A percentile compares a stretch with the other conserved stretches of the same genome.
phyloP scores from a whole-genome alignment of 2,888 invertebrate genomes.

The Drosophila kokeensis region DNA sequence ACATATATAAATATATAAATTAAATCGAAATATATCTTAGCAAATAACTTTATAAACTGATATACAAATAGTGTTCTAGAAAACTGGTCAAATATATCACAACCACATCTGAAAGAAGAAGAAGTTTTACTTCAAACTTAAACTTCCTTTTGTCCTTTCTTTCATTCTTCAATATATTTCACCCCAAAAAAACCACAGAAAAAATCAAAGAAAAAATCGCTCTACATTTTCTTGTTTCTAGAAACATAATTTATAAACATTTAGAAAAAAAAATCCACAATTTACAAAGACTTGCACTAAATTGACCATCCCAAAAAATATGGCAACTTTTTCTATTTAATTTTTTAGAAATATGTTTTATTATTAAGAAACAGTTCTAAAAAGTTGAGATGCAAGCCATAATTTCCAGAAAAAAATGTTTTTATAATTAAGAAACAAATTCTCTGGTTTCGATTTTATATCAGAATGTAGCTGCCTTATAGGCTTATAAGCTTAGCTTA shows the following conservation, averaged over 20 bases:
- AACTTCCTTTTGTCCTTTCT: not conserved
- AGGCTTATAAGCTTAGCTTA: too few relatives aligned
- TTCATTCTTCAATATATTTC: not conserved
- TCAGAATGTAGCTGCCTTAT: too few relatives aligned
- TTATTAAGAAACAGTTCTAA: not conserved
- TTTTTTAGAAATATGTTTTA: not conserved
- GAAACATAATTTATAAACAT: not conserved
- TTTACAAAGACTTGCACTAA: not conserved
- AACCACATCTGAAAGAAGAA: not conserved
- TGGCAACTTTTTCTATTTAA: accelerated
- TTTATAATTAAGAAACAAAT: too few relatives aligned
- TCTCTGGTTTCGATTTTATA: too few relatives aligned
- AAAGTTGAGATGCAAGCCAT: not conserved
- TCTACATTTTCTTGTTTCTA: not conserved
- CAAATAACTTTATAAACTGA: not conserved
- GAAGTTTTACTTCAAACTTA: not conserved
- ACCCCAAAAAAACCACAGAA: not conserved
- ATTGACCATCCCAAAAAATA: not conserved
- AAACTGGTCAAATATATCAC: not conserved
- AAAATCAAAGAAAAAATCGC: not conserved
- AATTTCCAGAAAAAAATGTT: too few relatives aligned
- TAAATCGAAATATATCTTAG: not conserved
- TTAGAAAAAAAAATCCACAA: accelerated
- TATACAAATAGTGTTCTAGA: not conserved
- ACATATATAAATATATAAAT: not conserved